Base-by-base conservation (phyloP, 2,797 vertebrate species). In the Chromobotia macracanthus region DNA sequence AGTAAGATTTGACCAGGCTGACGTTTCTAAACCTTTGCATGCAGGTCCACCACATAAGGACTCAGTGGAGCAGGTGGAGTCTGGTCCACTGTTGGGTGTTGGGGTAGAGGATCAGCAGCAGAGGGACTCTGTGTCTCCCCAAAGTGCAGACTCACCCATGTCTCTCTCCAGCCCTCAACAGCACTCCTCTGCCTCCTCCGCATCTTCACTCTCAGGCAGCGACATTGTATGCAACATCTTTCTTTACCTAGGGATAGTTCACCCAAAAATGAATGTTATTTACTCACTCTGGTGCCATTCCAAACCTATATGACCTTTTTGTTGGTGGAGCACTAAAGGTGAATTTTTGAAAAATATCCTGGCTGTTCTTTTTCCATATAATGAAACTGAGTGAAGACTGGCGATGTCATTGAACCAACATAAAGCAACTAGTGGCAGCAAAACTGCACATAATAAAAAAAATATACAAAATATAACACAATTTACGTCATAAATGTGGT, bases 171-270 rank as follows among this genome's bases (percentile, higher is more conserved):
- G 94, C 81, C 94, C 95, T 25, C 96, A 95, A 51, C 96, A 96
- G 83, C 94, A 96, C 81, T 97, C 97, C 0, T 97, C 97, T 0
- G 93, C 96, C 5, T 98, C 97, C 51, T 98, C 96, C 0, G 94
- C 96, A n/a, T 97, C 97, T 16, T 98, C 97, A 0, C 95, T 97
- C 69, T 99, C 97, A 0, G 93, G 97, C 82, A 98, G 97, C 69
- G 97, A 99, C 87, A 96, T 98, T 15, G 97, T 98, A 94, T 94
- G 96, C n/a, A 35, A 12, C 12, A n/a, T 9, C 51, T 10, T 10
- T 21, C 21, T 38, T 44, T 35, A 55, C 31, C 48, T 18, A 60
- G 1, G 23, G 25, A 60, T 28, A 60, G 56, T 16, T 60, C 0
- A 60, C 23, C 21, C 48, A 4, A 50, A 50, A 50, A 50, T 50